Evolutionary conservation across 2,888 invertebrate species (phyloP).

Genomic region (Stenotaenia linearis): DNA sequence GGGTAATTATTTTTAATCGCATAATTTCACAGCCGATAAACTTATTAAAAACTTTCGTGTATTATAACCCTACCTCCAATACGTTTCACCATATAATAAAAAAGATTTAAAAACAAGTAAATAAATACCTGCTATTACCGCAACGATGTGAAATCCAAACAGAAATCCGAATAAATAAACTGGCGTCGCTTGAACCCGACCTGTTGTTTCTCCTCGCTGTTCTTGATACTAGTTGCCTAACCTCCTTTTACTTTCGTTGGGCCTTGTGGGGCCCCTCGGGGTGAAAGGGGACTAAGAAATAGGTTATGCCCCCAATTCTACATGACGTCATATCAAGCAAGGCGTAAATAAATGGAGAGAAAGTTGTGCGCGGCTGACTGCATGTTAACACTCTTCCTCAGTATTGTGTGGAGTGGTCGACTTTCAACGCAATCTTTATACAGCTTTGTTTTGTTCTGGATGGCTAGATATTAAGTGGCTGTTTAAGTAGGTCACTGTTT

Average conservation of each 20-base stretch:
- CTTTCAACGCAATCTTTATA: background rate
- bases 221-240: background rate
- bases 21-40: no score
- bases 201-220: background rate
- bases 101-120: no score
- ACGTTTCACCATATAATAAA: no score
- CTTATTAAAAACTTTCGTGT: no score
- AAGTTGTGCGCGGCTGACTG: background rate
- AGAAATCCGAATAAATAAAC: background rate
- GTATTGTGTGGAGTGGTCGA: background rate
- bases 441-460: background rate
- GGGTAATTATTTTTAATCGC: no score
- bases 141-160: no score
- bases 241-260: slow-evolving; percentile 19
- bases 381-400: background rate
- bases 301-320: background rate
- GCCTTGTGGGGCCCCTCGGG: background rate
- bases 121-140: background rate
- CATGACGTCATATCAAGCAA: background rate
- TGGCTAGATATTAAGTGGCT: background rate
- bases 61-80: no score
- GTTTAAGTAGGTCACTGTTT: background rate
- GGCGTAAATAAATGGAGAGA: background rate
- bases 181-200: background rate
- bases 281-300: background rate